A percentile compares a stretch with the other conserved stretches of the same genome.
These are phyloP conservation scores for Bombus balteatus DNA, from an alignment of 1,140 invertebrate genomes.

Conservation along the genomic window DNA sequence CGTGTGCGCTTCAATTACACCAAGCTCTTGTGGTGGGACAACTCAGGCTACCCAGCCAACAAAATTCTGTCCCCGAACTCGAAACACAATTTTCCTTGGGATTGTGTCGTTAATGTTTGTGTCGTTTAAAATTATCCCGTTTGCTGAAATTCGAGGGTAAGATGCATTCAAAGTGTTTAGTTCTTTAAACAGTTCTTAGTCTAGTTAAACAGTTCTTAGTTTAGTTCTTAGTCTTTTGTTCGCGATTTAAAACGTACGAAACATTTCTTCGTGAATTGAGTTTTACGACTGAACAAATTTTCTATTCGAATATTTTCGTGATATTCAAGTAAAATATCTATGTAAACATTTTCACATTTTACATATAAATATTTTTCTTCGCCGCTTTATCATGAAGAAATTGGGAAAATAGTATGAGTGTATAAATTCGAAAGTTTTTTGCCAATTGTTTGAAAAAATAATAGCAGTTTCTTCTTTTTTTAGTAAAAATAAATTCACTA, in stretches of 20 bases:
- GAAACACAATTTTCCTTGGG: not conserved
- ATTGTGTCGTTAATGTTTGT: conserved; percentile 6
- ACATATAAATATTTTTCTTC: not conserved
- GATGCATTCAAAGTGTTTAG: not conserved
- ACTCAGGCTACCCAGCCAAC: not conserved
- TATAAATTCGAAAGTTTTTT: not conserved
- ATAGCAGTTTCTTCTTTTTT: not conserved
- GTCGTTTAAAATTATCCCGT: not conserved
- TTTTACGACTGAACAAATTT: not conserved
- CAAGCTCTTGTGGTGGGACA: too few species aligned
- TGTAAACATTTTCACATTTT: not conserved
- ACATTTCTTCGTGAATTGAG: not conserved
- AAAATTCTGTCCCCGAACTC: not conserved
- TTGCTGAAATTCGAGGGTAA: too few species aligned
- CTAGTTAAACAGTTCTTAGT: too few species aligned
- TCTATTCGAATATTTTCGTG: not conserved
- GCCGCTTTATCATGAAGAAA: not conserved
- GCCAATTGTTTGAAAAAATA: not conserved
- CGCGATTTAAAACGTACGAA: not conserved
- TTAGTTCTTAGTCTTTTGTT: too few species aligned
- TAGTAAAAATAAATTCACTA: not conserved
- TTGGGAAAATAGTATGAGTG: not conserved
- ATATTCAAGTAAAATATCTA: not conserved
- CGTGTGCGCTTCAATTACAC: not conserved
- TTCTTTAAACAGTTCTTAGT: too few species aligned